phyloP scores from a whole-genome alignment of 2,888 invertebrate species.

The Nemotelus pantherinus region DNA sequence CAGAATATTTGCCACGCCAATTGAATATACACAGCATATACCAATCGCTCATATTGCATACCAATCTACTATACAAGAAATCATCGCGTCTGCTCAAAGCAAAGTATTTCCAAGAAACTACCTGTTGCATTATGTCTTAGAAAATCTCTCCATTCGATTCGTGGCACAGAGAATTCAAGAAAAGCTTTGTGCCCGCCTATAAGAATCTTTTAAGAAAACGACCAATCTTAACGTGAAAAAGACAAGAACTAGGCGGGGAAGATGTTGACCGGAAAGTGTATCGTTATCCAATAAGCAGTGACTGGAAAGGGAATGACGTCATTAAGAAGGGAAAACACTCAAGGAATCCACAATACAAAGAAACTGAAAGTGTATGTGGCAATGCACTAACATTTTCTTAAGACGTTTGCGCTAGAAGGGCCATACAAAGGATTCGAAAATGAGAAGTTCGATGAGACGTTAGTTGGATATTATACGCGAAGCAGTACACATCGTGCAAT shows the following conservation, averaged over 20 bases:
- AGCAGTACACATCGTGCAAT: no score
- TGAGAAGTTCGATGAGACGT: no score
- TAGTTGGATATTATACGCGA: no score
- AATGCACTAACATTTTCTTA: conserved; percentile 30
- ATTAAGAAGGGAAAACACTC: conserved; percentile 9
- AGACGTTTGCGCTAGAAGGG: not conserved
- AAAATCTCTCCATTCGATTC: conserved; percentile 1
- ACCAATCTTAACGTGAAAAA: not conserved
- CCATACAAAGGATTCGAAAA: not conserved
- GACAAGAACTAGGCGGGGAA: conserved; percentile 27
- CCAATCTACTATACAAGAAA: no score
- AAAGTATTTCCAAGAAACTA: conserved; percentile 14
- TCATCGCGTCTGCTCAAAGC: not conserved
- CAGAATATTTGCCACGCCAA: no score
- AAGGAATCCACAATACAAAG: conserved; percentile 30
- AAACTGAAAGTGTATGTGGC: conserved; percentile 8
- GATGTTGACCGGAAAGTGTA: conserved; percentile 11
- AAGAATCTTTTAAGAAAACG: conserved; percentile 44
- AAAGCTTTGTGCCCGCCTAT: conserved; percentile 35
- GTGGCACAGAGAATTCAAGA: not conserved
- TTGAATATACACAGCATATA: no score
- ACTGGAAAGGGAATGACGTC: conserved; percentile 32
- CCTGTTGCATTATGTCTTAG: conserved; percentile 28
- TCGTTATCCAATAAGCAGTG: conserved; percentile 37
- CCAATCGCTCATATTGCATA: no score